Evolutionary conservation across 1,140 invertebrate genomes (phyloP).

Genomic region (Drosophila sulfurigaster): DNA sequence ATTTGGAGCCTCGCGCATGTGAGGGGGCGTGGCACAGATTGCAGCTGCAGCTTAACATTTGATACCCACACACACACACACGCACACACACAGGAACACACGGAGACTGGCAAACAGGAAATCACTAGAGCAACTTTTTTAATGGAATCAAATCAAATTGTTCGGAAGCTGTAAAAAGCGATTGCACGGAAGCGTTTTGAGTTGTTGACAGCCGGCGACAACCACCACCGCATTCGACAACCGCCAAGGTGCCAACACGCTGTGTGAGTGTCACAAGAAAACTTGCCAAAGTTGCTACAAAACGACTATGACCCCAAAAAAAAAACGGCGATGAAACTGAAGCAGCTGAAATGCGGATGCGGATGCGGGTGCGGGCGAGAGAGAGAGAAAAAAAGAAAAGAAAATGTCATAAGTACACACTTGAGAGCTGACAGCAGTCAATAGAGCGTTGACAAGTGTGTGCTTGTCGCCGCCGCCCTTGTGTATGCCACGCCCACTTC

Average conservation of each 20-base stretch:
- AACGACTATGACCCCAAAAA: constrained; percentile 61
- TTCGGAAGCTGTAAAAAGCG: constrained; percentile 84
- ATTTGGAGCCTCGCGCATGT: constrained; percentile 53
- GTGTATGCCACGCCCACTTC: constrained; percentile 65
- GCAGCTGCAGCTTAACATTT: constrained; percentile 58
- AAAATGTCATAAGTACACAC: constrained; percentile 71
- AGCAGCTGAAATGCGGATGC: constrained; percentile 17
- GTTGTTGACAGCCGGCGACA: constrained; percentile 73
- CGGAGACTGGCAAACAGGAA: constrained; percentile 45
- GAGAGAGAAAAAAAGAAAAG: constrained; percentile 8
- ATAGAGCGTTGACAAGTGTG: constrained; percentile 73
- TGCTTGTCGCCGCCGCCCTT: constrained; percentile 40
- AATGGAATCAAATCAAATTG: constrained; percentile 85
- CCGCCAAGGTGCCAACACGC: constrained; percentile 78
- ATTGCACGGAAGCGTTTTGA: constrained; percentile 84
- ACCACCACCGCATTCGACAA: constrained; percentile 47
- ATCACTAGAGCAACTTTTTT: constrained; percentile 83
- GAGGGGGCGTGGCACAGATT: constrained; percentile 24
- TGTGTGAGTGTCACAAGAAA: constrained; percentile 49
- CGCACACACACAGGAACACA: constrained; percentile 21
- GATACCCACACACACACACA: constrained; percentile 3
- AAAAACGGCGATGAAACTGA: neutral
- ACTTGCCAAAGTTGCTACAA: constrained; percentile 64
- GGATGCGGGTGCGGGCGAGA: neutral
- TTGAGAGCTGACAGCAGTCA: constrained; percentile 65